These are phyloP conservation scores for Pristionchus fissidentatus DNA, from an alignment of 2,888 invertebrate genomes.

Conservation along the genomic window DNA sequence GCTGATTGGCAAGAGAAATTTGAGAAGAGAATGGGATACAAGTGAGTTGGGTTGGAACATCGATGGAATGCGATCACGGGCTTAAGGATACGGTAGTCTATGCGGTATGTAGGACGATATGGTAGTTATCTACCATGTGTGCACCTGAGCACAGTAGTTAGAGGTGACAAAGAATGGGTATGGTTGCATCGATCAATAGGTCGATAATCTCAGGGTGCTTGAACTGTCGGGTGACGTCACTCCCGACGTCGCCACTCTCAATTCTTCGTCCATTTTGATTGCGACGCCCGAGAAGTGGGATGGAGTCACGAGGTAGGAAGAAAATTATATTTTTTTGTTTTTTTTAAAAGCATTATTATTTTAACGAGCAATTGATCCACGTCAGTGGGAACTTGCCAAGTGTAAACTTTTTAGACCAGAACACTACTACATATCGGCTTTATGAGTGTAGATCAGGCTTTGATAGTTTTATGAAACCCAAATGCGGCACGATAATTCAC, in stretches of 20 bases:
- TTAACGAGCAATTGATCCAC: no score
- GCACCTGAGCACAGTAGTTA: not conserved
- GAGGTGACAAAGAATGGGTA: not conserved
- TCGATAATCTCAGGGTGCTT: constrained; percentile 81
- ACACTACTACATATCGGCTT: no score
- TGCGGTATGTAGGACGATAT: no score
- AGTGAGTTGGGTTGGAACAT: constrained; percentile 69
- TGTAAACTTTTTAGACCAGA: no score
- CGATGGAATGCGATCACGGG: not conserved
- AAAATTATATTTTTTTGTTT: not conserved
- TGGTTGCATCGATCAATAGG: not conserved
- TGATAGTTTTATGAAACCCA: no score
- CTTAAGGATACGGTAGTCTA: no score
- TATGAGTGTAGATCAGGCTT: no score
- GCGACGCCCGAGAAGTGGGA: constrained; percentile 99
- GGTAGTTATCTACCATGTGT: not conserved
- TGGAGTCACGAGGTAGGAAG: constrained; percentile 85
- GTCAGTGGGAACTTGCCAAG: no score
- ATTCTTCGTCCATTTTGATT: constrained; percentile 90
- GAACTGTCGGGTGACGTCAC: constrained; percentile 95
- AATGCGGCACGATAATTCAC: no score
- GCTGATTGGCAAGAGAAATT: constrained; percentile 92
- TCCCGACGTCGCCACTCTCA: constrained; percentile 88
- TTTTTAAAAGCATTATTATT: not conserved
- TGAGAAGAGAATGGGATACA: constrained; percentile 83